Conservation (phyloP, 2,113 vertebrate genomes). For the Otus sunia region DNA sequence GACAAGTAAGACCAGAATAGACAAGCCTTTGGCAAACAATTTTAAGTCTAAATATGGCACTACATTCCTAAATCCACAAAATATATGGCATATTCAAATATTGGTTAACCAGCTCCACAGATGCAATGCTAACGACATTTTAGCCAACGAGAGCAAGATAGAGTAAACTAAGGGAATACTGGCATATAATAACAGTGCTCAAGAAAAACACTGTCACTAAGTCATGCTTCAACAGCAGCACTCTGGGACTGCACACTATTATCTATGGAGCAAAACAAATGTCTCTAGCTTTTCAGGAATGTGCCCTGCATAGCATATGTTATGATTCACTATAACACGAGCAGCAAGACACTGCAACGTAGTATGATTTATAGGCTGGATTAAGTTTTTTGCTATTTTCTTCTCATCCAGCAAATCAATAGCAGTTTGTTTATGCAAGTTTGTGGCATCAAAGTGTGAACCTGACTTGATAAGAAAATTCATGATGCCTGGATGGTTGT, state of each 20-base stretch:
- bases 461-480: slow-evolving; percentile 90
- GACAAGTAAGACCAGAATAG: slow-evolving; percentile 62
- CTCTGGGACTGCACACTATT: slow-evolving; percentile 65
- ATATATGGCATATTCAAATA: slow-evolving; percentile 73
- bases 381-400: slow-evolving; percentile 90
- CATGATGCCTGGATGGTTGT: slow-evolving; percentile 95
- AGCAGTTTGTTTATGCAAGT: slow-evolving; percentile 88
- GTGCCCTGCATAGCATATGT: slow-evolving; percentile 84
- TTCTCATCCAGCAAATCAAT: slow-evolving; percentile 93
- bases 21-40: slow-evolving; percentile 70
- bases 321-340: slow-evolving; percentile 87
- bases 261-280: slow-evolving; percentile 94
- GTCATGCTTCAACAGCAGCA: slow-evolving; percentile 45
- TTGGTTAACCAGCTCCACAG: slow-evolving; percentile 63
- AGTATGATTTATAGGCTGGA: slow-evolving; percentile 94
- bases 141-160: slow-evolving; percentile 59
- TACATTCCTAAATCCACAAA: slow-evolving; percentile 71
- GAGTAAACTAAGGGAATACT: slow-evolving; percentile 67
- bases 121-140: slow-evolving; percentile 43
- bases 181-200: slow-evolving; percentile 69
- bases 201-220: slow-evolving; percentile 52
- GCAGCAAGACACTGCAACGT: slow-evolving; percentile 94
- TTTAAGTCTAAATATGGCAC: slow-evolving; percentile 63
- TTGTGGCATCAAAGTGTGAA: slow-evolving; percentile 94
- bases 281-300: slow-evolving; percentile 93